Percentiles rank a stretch among this genome's conserved stretches.
Conservation (phyloP, 2,113 vertebrate species). For the Grammomys surdaster region DNA sequence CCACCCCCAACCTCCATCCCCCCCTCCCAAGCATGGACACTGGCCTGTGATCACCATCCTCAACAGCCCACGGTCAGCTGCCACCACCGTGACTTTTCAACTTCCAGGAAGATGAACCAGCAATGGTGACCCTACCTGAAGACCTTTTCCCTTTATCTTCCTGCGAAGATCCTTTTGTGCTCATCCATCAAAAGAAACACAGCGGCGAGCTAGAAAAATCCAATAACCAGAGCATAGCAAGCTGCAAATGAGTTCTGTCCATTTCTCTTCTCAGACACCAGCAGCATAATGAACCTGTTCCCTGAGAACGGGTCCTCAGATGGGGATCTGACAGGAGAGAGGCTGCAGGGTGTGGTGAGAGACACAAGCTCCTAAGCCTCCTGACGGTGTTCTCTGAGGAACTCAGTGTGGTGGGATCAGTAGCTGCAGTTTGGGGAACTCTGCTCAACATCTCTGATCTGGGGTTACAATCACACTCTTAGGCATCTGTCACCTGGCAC, state of each 20-base stretch:
- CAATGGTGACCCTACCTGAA: accelerated
- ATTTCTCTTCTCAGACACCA: accelerated
- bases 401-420: neutral
- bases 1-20: too few relatives aligned
- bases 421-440: neutral
- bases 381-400: too few relatives aligned
- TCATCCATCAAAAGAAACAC: constrained; percentile 44
- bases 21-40: too few relatives aligned
- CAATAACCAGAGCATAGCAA: neutral
- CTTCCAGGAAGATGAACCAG: accelerated
- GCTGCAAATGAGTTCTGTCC: neutral
- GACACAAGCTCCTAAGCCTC: accelerated
- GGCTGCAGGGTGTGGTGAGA: accelerated
- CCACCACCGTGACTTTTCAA: accelerated
- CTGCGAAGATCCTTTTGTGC: neutral
- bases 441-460: accelerated
- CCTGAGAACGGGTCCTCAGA: accelerated
- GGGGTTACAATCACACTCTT: neutral
- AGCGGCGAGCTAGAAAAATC: neutral
- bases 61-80: accelerated
- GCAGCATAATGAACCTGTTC: neutral
- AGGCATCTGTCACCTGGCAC: too few relatives aligned
- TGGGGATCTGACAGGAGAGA: accelerated
- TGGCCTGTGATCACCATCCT: accelerated
- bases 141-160: neutral